Conservation (phyloP, 2,113 vertebrate species). For the Xenopus laevis region DNA sequence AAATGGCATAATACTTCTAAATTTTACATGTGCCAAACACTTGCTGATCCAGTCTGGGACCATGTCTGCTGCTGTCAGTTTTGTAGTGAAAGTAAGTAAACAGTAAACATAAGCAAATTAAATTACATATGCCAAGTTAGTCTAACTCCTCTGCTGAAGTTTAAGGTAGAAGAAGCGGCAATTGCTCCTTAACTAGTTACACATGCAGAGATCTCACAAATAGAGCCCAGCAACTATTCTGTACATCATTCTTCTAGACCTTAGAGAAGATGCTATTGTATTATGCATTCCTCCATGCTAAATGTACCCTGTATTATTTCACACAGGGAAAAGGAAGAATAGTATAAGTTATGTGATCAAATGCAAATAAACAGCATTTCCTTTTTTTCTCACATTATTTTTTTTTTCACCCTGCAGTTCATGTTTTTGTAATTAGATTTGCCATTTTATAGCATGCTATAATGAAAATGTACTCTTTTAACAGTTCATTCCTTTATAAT, state of each 20-base stretch:
- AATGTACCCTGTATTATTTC: no score
- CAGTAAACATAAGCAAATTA: neutral
- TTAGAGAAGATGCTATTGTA: neutral
- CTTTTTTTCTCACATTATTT: conserved; percentile 2
- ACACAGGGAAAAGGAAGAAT: neutral
- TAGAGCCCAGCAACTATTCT: neutral
- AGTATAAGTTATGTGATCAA: neutral
- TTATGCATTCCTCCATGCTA: neutral
- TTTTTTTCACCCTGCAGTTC: neutral
- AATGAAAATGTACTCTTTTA: conserved; percentile 35
- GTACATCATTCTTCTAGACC: neutral
- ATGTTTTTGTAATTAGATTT: conserved; percentile 28
- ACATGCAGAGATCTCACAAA: neutral
- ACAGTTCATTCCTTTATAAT: conserved; percentile 34
- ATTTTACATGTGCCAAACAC: neutral
- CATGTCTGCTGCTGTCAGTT: neutral
- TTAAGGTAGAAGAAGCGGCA: neutral
- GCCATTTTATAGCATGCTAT: conserved; percentile 26
- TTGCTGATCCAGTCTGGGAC: neutral
- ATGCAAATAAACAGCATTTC: neutral
- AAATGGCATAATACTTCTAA: neutral
- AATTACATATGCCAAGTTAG: neutral
- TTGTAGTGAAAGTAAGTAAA: neutral
- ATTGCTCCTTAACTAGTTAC: neutral
- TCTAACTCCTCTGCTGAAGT: neutral